phyloP scores from a whole-genome alignment of 2,888 invertebrate species.

The Galerucella nymphaeae region DNA sequence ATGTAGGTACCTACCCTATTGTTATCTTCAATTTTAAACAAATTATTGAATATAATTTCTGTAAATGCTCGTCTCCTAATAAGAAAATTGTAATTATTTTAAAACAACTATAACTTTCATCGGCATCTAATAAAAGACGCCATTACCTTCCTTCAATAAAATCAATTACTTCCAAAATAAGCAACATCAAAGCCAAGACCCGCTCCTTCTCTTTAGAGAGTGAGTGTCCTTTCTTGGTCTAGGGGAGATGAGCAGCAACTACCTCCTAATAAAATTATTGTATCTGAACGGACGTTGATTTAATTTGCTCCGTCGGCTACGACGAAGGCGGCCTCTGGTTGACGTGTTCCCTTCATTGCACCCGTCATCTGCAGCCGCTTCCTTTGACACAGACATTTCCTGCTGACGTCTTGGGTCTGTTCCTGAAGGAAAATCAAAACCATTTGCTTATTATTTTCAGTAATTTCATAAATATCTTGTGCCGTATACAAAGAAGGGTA shows the following conservation, averaged over 20 bases:
- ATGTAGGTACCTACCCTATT: no score
- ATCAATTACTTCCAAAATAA: conserved; percentile 22
- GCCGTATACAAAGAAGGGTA: neutral
- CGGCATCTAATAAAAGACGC: neutral
- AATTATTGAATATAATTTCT: no score
- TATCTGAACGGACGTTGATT: conserved; percentile 60
- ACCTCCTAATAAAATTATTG: conserved; percentile 57
- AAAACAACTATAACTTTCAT: neutral
- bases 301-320: conserved; percentile 51
- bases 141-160: conserved; percentile 1
- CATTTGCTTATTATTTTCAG: conserved; percentile 28
- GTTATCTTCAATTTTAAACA: no score
- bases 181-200: conserved; percentile 27
- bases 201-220: conserved; percentile 16
- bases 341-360: conserved; percentile 59
- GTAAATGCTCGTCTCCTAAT: no score
- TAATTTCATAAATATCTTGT: conserved; percentile 19
- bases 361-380: conserved; percentile 56
- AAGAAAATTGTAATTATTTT: no score
- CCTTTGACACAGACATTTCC: conserved; percentile 53
- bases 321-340: conserved; percentile 34
- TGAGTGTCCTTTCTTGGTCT: conserved; percentile 25
- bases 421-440: conserved; percentile 35
- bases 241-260: conserved; percentile 27
- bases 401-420: conserved; percentile 49